Evolutionary conservation across 2,797 vertebrate species (phyloP), one percentile per base, ranked within the genome.

Genomic region (Dryobates pubescens): DNA sequence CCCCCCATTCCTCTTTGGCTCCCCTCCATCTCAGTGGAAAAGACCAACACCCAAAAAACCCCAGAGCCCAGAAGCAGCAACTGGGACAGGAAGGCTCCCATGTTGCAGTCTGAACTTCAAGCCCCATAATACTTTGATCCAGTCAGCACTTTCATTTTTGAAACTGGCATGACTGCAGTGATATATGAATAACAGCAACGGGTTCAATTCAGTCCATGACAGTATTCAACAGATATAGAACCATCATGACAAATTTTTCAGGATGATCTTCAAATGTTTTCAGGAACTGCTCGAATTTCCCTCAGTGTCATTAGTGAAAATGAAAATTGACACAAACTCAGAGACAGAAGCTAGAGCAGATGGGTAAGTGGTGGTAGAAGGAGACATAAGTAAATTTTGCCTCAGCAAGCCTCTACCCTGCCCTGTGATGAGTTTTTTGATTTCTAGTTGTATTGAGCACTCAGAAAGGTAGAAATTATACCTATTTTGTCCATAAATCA

Each of bases 161-260:
- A 41, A 41, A 41, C 41, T 41, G 41, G 41, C 14, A 41, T 41
- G 41, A 41, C 41, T 41, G 41, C 36, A 36, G 36, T 36, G 36
- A 36, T 36, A 36, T 41, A 41, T 41, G 41, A 41, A 41, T 41
- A 41, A 41, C 41, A 41, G 13, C 41, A 41, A 15, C 41, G 41
- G 41, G 41, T 41, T 41, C 41, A 41, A 41, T 41, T 41, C 41
- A 41, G 15, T 41, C 41, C 41, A 41, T 41, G 41, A 41, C 13
- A 53, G 51, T 53, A 53, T 13, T 11, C 9, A 73, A n/a, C 7
- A 69, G 10, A 49, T 13, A 16, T 0, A 0, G 6, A 9, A 51
- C 4, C 9, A 54, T 18, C 15, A 49, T 27, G 41, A 30, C 2
- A 4, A 13, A 45, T 70, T 75, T 89, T 58, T 61, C 19, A 30